These are phyloP conservation scores for Bicyclus anynana DNA, from an alignment of 1,140 invertebrate genomes.

Conservation along the genomic window DNA sequence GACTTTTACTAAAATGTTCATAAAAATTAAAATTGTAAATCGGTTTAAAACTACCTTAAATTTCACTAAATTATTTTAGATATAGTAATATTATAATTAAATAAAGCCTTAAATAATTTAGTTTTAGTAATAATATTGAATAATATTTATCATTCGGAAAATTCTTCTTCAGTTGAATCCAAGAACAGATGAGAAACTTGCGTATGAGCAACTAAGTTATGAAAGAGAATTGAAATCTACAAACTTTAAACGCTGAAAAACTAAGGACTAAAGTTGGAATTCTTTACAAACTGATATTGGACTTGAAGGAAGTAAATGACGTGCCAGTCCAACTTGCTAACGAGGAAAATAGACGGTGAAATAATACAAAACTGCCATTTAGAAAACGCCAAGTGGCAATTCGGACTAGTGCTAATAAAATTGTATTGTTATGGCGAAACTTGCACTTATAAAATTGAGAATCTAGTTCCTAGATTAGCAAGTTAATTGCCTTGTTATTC, in stretches of 20 bases:
- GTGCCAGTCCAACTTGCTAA: not conserved
- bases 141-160: too few species aligned
- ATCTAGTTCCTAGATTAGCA: not conserved
- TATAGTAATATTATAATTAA: too few species aligned
- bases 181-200: not conserved
- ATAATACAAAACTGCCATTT: slow-evolving; percentile 5
- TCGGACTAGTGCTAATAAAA: not conserved
- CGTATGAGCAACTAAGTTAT: not conserved
- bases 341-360: not conserved
- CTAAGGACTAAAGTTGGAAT: not conserved
- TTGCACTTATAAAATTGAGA: not conserved
- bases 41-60: too few species aligned
- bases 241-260: not conserved
- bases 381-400: not conserved
- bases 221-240: not conserved
- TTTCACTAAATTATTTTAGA: too few species aligned
- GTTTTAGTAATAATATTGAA: too few species aligned
- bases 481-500: not conserved
- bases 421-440: not conserved
- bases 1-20: too few species aligned
- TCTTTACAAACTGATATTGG: not conserved
- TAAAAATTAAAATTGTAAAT: too few species aligned
- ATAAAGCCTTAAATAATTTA: too few species aligned
- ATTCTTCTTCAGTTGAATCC: too few species aligned
- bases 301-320: not conserved